phyloP scores from a whole-genome alignment of 2,888 invertebrate genomes.

The Eupithecia insigniata region DNA sequence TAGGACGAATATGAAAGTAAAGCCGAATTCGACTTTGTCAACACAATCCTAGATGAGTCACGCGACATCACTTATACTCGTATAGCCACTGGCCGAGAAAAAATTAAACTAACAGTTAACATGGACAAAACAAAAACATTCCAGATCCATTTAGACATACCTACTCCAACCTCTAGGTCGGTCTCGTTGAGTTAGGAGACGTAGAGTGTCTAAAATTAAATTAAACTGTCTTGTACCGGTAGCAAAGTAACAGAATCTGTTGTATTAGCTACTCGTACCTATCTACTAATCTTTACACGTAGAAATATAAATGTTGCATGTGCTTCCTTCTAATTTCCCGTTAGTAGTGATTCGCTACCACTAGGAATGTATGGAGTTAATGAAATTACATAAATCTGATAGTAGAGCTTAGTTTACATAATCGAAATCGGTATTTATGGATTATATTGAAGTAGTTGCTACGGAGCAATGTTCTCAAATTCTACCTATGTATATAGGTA shows the following conservation, averaged over 20 bases:
- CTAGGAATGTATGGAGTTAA: neutral
- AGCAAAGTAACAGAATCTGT: too few relatives aligned
- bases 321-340: too few relatives aligned
- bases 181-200: too few relatives aligned
- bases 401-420: neutral
- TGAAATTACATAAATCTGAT: neutral
- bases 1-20: slow-evolving; percentile 23
- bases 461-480: neutral
- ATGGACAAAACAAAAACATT: too few relatives aligned
- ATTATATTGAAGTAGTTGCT: neutral
- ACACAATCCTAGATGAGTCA: slow-evolving; percentile 11
- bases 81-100: neutral
- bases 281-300: neutral
- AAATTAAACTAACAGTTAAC: too few relatives aligned
- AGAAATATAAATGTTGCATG: neutral
- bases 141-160: too few relatives aligned
- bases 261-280: too few relatives aligned
- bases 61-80: neutral
- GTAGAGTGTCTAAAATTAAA: too few relatives aligned
- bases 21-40: slow-evolving; percentile 14
- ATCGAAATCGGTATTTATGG: neutral
- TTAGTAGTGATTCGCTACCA: neutral
- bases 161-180: too few relatives aligned
- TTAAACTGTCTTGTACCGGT: too few relatives aligned
- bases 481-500: neutral